Percentiles rank a stretch among this genome's conserved stretches.
phyloP scores from a whole-genome alignment of 2,797 vertebrate genomes.

The Hoplostethus mediterraneus region DNA sequence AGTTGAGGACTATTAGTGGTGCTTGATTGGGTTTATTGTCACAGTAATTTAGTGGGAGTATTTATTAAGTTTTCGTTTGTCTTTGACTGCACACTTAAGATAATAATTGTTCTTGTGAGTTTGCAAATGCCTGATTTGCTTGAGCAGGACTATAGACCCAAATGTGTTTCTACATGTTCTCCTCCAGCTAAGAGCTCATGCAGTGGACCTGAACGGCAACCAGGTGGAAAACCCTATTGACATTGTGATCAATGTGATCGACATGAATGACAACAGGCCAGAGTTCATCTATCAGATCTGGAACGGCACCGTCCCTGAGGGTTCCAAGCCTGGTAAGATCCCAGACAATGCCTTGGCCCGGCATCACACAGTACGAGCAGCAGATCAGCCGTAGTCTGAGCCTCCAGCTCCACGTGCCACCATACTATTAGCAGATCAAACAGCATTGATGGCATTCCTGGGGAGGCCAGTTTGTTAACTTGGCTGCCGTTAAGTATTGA shows the following conservation, averaged over 20 bases:
- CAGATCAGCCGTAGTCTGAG: conserved; percentile 18
- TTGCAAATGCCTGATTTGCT: conserved; percentile 1
- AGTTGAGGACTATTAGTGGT: conserved; percentile 11
- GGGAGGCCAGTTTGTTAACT: conserved; percentile 39
- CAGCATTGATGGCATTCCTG: conserved; percentile 36
- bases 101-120: conserved; percentile 3
- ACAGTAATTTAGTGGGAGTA: conserved; percentile 9
- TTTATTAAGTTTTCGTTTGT: background rate
- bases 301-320: conserved; percentile 96
- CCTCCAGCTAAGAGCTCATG: conserved; percentile 93
- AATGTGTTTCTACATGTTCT: conserved; percentile 54
- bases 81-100: conserved; percentile 28
- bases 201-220: conserved; percentile 98
- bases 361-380: conserved; percentile 30
- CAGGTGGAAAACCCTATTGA: conserved; percentile 98
- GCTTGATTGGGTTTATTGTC: conserved; percentile 21
- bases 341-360: conserved; percentile 1
- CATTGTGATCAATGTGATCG: conserved; percentile 98
- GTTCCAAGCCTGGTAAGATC: conserved; percentile 95
- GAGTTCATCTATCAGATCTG: conserved; percentile 97
- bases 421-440: conserved; percentile 38
- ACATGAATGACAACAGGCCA: conserved; percentile 98
- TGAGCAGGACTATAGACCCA: conserved; percentile 29
- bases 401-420: background rate
- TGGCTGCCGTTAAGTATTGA: conserved; percentile 13